phyloP scores from a whole-genome alignment of 2,113 vertebrate genomes.

The Ariopsis seemanni region DNA sequence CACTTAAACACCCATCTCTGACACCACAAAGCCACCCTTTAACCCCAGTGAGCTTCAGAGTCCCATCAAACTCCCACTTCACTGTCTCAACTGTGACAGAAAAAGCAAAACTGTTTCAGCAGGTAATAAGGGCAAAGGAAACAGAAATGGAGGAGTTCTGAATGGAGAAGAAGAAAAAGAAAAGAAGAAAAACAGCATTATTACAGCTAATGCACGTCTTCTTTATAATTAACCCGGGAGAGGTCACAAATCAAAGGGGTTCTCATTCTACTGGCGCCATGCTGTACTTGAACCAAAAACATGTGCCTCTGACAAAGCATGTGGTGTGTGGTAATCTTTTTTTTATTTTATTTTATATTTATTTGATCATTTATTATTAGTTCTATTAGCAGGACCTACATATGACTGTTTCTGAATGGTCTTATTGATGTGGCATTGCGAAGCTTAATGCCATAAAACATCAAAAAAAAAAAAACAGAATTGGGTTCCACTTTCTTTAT shows the following conservation, averaged over 20 bases:
- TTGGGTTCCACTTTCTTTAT: background rate
- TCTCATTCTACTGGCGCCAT: slow-evolving; percentile 46
- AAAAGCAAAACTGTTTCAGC: background rate
- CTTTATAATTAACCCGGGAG: slow-evolving; percentile 59
- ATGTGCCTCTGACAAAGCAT: slow-evolving; percentile 17
- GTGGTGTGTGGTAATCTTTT: slow-evolving; percentile 14
- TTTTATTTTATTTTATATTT: background rate
- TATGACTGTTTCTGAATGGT: background rate
- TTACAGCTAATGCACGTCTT: slow-evolving; percentile 51
- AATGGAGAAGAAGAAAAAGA: slow-evolving; percentile 17
- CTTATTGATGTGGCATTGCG: background rate
- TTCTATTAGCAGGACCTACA: slow-evolving; percentile 12
- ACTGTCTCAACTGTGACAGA: background rate
- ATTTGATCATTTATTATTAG: slow-evolving; percentile 41
- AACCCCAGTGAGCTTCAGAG: background rate
- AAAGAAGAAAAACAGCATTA: slow-evolving; percentile 46
- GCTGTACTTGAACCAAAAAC: slow-evolving; percentile 39
- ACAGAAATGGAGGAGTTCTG: slow-evolving; percentile 10
- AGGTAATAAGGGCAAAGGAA: slow-evolving; percentile 12
- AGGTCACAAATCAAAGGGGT: slow-evolving; percentile 56
- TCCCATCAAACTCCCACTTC: slow-evolving; percentile 1
- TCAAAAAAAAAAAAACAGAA: background rate
- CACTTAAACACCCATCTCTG: slow-evolving; percentile 31
- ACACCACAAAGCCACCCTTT: slow-evolving; percentile 18
- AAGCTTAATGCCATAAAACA: background rate